Base-by-base conservation (phyloP, 2,113 vertebrate species). In the Tetraodon nigroviridis region DNA sequence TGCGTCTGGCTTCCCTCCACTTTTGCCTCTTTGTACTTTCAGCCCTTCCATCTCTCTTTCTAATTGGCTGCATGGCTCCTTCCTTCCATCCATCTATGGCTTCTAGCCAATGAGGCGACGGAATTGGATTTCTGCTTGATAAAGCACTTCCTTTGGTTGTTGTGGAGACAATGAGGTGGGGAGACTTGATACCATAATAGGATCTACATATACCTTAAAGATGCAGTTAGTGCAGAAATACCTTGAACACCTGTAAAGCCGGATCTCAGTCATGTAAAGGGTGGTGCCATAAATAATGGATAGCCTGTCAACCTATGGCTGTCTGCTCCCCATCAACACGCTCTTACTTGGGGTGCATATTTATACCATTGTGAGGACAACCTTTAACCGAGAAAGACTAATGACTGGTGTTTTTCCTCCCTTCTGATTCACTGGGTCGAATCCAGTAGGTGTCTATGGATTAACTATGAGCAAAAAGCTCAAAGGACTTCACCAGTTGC, bases 101-200 rank as follows among this genome's bases (percentile, higher is more conserved):
- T 68, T 47, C 69, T 71, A 60, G 81, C 85, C 87, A 87, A 81
- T 85, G 84, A 86, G 82, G 79, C 78, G 64, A 84, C 73, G 67
- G 81, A 84, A 87, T 87, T 86, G 78, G 68, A 85, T 87, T 88
- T 83, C 79, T 81, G 82, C 84, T 77, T 86, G 87, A 88, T 81
- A 85, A 84, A 88, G 70, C 79, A 81, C 79, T 84, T 85, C 74
- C 81, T 79, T 65, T 75, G 73, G 73, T 79, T 76, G 75, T 83
- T n/a, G 58, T 67, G 71, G 69, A 72, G 78, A 84, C 78, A 71
- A 64, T 61, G 49, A 68, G 64, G 58, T 60, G 72, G 44, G 22
- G 27, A 51, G 59, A 17, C 42, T 54, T 58, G 50, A 61, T 72
- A 42, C 57, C 47, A 41, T 75, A 49, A 80, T 61, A 76, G 59